Evolutionary conservation across 2,888 invertebrate genomes (phyloP), one percentile per base, ranked within the genome.

Genomic region (Phania funesta): DNA sequence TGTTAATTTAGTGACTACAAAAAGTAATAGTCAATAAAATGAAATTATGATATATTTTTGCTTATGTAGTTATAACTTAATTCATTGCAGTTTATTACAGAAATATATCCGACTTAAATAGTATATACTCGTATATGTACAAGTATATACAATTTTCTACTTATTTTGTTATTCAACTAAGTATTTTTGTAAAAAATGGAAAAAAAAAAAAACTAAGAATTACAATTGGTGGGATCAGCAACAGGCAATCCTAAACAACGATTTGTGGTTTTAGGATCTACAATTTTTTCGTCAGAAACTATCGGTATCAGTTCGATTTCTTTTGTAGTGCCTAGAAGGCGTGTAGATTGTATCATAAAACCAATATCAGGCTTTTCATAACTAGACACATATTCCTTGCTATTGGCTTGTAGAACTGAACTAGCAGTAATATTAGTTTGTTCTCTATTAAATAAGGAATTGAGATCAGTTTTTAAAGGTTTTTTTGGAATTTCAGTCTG

Each of bases 221-320:
- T 70, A 56, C 35, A 74, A 16, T 54, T 68, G 16, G 83, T 65
- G 2, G 85, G 85, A 70, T 84, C 82, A 16, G 78, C 76, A n/a
- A 78, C 73, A 6, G 85, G 84, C 8, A 84, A 71, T 24, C 77
- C 48, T 18, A 20, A 9, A 46, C 26, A 35, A 44, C 38, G 18
- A 52, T 24, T 54, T 11, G 7, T 54, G 22, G 24, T 26, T 50
- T 50, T 22, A 13, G 80, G 77, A 35, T 81, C 70, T 11, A 54
- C 65, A 26, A 85, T 83, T 54, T 85, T 86, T 70, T 90, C 90
- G 64, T 88, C 87, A 11, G 88, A 86, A 3, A 83, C 84, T 13
- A 90, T 90, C 8, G 90, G 86, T 38, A 88, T 87, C 60, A 91
- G 77, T 85, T 91, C 91, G n/a, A 91, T 89, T 84, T 91, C 90